These are phyloP conservation scores for Ptychodera flava DNA, from an alignment of 35 echinoderm and acorn worm species.

Conservation along the genomic window DNA sequence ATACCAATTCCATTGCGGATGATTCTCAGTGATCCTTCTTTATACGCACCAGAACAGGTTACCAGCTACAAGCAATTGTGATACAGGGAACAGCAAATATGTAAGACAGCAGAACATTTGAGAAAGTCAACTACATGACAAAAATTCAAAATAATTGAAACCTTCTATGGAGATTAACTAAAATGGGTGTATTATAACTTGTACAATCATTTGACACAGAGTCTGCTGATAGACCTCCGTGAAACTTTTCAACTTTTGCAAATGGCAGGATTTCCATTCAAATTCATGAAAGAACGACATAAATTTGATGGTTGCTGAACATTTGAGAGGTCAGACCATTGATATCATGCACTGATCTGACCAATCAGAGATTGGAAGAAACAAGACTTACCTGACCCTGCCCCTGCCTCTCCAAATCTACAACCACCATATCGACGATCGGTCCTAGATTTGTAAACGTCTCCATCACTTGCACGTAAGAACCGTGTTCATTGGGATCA, in stretches of 20 bases:
- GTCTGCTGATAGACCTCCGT: neutral
- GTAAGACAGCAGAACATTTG: too few species aligned
- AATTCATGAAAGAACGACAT: too few species aligned
- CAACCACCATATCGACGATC: conserved; percentile 88
- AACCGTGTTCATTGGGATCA: conserved; percentile 75
- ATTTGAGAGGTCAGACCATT: too few species aligned
- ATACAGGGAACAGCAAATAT: neutral
- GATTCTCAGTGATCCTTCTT: conserved; percentile 91
- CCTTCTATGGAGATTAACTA: too few species aligned
- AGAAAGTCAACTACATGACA: too few species aligned
- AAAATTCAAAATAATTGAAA: too few species aligned
- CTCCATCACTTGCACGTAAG: conserved; percentile 75
- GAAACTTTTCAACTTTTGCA: neutral
- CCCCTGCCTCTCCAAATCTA: conserved; percentile 87
- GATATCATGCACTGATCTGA: too few species aligned
- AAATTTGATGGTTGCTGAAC: too few species aligned
- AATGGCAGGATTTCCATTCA: neutral
- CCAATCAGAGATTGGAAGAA: too few species aligned
- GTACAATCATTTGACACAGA: neutral
- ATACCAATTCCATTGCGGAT: conserved; percentile 98
- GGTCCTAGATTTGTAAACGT: conserved; percentile 92
- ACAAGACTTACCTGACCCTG: conserved; percentile 88
- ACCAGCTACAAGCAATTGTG: conserved; percentile 53
- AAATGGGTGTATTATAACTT: too few species aligned
- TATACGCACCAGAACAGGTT: conserved; percentile 94